Percentiles rank a stretch among this genome's conserved stretches.
Conservation (phyloP, 2,113 vertebrate species). For the Elaphurus davidianus region DNA sequence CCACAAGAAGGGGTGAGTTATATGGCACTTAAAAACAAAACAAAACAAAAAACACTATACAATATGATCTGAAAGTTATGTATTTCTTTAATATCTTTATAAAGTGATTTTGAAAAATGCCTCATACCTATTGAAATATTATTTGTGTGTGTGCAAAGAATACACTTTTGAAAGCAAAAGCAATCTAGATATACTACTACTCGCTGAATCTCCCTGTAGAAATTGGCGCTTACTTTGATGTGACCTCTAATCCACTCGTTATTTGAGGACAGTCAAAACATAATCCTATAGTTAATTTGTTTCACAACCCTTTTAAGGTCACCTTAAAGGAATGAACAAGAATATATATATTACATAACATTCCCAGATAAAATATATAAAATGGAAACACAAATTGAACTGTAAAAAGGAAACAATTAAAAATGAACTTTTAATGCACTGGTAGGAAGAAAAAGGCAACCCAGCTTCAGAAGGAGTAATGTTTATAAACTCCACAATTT, state of each 20-base stretch:
- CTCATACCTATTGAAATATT: neutral
- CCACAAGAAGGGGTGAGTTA: conserved; percentile 76
- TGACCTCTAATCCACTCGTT: conserved; percentile 35
- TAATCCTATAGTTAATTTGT: conserved; percentile 78
- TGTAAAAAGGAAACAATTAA: conserved; percentile 35
- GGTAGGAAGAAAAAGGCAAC: conserved; percentile 37
- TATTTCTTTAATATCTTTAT: conserved; percentile 63
- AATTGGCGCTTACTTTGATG: neutral
- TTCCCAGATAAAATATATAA: conserved; percentile 46
- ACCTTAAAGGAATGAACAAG: conserved; percentile 58
- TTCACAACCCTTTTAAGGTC: conserved; percentile 62
- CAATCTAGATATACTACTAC: neutral
- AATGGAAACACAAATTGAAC: conserved; percentile 22
- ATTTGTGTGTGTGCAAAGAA: conserved; percentile 57
- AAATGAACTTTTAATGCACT: conserved; percentile 24
- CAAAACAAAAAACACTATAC: conserved; percentile 75
- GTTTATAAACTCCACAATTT: neutral
- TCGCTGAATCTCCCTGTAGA: neutral
- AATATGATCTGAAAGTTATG: conserved; percentile 63
- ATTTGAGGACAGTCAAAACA: conserved; percentile 71
- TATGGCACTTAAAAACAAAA: conserved; percentile 78
- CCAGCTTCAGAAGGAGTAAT: neutral
- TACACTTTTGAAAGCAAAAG: conserved; percentile 22
- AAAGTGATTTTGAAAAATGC: conserved; percentile 61
- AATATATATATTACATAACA: conserved; percentile 31